These are phyloP conservation scores for Actinostola sp. DNA, from an alignment of 92 coral and sea anemone genomes.

Conservation along the genomic window DNA sequence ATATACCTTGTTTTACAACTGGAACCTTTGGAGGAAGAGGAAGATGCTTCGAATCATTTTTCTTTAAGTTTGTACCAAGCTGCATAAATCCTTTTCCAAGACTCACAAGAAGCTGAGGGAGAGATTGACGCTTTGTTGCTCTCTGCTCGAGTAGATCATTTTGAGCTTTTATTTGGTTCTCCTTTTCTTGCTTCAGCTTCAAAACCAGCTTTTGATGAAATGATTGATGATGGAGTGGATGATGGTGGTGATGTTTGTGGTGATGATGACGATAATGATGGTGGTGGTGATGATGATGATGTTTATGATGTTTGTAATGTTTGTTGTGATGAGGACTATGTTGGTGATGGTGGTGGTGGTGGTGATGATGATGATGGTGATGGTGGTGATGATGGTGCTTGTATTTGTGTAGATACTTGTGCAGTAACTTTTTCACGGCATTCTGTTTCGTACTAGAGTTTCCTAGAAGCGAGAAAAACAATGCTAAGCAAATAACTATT, in stretches of 20 bases:
- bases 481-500: no score
- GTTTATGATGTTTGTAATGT: constrained; percentile 18
- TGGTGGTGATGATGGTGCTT: constrained; percentile 16
- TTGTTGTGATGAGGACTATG: constrained; percentile 23
- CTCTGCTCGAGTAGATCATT: not conserved
- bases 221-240: constrained; percentile 29
- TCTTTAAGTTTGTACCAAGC: constrained; percentile 23
- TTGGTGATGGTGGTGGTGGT: constrained; percentile 22
- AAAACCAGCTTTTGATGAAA: constrained; percentile 38
- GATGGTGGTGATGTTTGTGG: constrained; percentile 20
- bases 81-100: constrained; percentile 47
- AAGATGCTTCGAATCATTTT: not conserved
- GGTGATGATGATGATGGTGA: constrained; percentile 14
- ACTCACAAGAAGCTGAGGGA: constrained; percentile 42
- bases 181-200: constrained; percentile 15
- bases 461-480: not conserved
- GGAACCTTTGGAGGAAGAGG: not conserved
- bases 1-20: not conserved
- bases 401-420: constrained; percentile 6
- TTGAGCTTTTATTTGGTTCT: not conserved
- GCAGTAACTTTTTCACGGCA: constrained; percentile 25
- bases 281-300: constrained; percentile 21
- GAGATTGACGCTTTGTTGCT: constrained; percentile 26
- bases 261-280: constrained; percentile 25
- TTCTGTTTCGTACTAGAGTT: constrained; percentile 15